These are phyloP conservation scores for Polia nebulosa DNA, from an alignment of 2,888 invertebrate genomes.

Conservation along the genomic window DNA sequence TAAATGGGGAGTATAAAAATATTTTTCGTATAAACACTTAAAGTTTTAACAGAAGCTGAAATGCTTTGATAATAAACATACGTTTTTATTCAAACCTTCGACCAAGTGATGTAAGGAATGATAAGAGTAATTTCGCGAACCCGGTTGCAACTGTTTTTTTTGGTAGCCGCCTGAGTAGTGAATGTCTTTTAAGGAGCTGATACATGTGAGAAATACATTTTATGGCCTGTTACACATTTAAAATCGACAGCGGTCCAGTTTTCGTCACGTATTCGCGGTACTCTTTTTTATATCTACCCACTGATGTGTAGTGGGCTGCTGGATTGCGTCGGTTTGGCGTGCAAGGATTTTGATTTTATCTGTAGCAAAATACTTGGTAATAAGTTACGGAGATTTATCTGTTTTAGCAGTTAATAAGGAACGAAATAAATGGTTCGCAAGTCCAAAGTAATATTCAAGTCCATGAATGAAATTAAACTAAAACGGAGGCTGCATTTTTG, in stretches of 20 bases:
- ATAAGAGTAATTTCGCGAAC: constrained; percentile 79
- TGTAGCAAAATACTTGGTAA: constrained; percentile 52
- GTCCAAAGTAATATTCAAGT: constrained; percentile 2
- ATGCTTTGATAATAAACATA: constrained; percentile 72
- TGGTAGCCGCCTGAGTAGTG: constrained; percentile 72
- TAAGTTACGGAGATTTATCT: constrained; percentile 53
- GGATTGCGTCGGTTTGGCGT: constrained; percentile 57
- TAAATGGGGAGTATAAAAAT: constrained; percentile 55
- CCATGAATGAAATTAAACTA: constrained; percentile 17
- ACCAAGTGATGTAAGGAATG: constrained; percentile 73
- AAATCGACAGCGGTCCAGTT: constrained; percentile 75
- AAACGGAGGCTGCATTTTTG: neutral
- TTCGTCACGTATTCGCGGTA: constrained; percentile 67
- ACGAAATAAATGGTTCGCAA: constrained; percentile 19
- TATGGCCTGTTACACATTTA: constrained; percentile 76
- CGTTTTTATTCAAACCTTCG: constrained; percentile 72
- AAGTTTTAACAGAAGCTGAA: constrained; percentile 68
- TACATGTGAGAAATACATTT: constrained; percentile 77
- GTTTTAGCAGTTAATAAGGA: constrained; percentile 36
- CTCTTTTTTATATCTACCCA: constrained; percentile 63
- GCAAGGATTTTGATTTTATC: constrained; percentile 60
- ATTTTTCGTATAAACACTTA: constrained; percentile 56
- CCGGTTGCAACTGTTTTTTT: constrained; percentile 72
- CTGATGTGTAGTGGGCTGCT: constrained; percentile 65
- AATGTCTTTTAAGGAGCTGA: constrained; percentile 75